Conservation (phyloP, 2,888 invertebrate species). For the Andricus curvator region DNA sequence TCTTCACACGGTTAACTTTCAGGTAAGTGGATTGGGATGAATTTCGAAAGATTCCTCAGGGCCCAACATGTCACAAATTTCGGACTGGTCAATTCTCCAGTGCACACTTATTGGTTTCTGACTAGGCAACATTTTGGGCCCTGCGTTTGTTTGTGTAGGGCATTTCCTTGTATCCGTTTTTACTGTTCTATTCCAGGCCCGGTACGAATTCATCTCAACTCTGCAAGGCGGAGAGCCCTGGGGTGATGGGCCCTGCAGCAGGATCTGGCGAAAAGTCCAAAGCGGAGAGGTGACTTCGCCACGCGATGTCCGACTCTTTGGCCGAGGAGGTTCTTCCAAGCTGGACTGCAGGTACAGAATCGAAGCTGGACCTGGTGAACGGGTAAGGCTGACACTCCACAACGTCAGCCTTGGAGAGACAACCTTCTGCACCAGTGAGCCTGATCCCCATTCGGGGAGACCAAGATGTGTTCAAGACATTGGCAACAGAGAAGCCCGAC, state of each 20-base stretch:
- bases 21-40: conserved; percentile 60
- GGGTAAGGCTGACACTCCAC: conserved; percentile 84
- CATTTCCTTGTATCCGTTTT: no score
- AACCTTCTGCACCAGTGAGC: conserved; percentile 84
- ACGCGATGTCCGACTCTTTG: conserved; percentile 89
- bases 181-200: conserved; percentile 71
- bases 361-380: conserved; percentile 84
- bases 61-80: no score
- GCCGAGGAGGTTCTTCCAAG: conserved; percentile 88
- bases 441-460: conserved; percentile 86
- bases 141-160: neutral
- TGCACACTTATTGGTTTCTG: no score
- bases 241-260: conserved; percentile 80
- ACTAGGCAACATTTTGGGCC: no score
- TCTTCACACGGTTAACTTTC: conserved; percentile 83
- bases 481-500: conserved; percentile 74
- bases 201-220: conserved; percentile 92
- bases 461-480: conserved; percentile 80
- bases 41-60: neutral
- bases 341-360: conserved; percentile 89
- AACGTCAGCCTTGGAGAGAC: conserved; percentile 87
- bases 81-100: no score
- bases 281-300: conserved; percentile 84
- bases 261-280: conserved; percentile 84
- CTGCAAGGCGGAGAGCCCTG: conserved; percentile 86